A percentile compares a stretch with the other conserved stretches of the same genome.
These are phyloP conservation scores for Heliconius hermathena DNA, from an alignment of 1,140 invertebrate species.

Conservation along the genomic window DNA sequence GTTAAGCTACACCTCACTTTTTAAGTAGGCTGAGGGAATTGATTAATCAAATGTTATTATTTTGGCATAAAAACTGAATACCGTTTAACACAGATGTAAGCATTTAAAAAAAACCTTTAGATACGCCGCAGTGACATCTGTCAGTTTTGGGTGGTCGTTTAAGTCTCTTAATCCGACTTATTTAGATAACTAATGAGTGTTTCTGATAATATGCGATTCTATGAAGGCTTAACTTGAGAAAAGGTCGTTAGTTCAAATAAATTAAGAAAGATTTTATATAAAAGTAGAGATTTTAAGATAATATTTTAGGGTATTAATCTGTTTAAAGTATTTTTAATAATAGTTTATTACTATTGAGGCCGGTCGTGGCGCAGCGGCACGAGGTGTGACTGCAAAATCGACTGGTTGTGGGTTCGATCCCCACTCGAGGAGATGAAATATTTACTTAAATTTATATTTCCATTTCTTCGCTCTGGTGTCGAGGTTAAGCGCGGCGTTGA, in stretches of 20 bases:
- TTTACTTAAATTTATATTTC: too few species aligned
- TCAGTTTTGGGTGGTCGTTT: constrained; percentile 52
- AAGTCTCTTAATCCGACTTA: constrained; percentile 55
- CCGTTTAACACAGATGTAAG: constrained; percentile 10
- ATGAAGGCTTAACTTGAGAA: constrained; percentile 10
- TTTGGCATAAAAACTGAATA: not conserved
- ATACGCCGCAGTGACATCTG: constrained; percentile 54
- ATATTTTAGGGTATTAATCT: too few species aligned
- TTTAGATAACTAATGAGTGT: constrained; percentile 59
- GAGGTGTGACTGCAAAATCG: too few species aligned
- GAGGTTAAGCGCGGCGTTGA: too few species aligned
- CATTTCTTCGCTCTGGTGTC: too few species aligned
- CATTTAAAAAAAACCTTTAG: constrained; percentile 31
- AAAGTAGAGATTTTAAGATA: too few species aligned
- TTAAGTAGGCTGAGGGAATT: not conserved
- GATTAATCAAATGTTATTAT: not conserved
- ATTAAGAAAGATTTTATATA: not conserved
- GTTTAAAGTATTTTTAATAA: not conserved
- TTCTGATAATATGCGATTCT: constrained; percentile 12
- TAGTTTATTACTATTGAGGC: too few species aligned
- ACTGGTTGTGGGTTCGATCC: too few species aligned
- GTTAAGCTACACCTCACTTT: too few species aligned
- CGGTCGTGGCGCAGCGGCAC: too few species aligned
- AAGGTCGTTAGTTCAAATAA: not conserved
- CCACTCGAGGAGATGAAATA: too few species aligned